phyloP scores from a whole-genome alignment of 2,888 invertebrate species.

The Pherbina coryleti region DNA sequence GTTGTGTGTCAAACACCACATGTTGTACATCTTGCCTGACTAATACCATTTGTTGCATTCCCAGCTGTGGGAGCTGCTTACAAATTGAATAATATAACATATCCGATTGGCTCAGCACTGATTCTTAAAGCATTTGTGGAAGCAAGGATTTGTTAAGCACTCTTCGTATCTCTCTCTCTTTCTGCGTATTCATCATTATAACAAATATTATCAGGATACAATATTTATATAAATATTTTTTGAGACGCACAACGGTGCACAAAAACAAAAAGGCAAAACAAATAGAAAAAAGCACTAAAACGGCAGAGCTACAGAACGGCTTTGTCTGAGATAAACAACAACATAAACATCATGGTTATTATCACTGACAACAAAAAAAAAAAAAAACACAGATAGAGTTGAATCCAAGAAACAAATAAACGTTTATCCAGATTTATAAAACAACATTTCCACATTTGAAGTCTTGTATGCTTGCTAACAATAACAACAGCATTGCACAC shows the following conservation, averaged over 20 bases:
- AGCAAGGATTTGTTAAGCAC: neutral
- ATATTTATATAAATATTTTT: too few relatives aligned
- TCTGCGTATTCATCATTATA: neutral
- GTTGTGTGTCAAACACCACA: too few relatives aligned
- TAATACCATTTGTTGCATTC: too few relatives aligned
- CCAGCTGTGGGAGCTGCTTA: neutral
- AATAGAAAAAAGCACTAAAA: too few relatives aligned
- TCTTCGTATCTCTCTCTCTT: neutral
- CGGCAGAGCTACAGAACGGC: neutral
- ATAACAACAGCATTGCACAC: neutral
- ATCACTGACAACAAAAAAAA: slow-evolving; percentile 5
- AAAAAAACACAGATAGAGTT: neutral
- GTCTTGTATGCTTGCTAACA: neutral
- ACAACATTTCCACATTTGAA: slow-evolving; percentile 8
- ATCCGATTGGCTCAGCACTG: neutral
- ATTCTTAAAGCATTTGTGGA: neutral
- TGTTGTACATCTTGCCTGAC: too few relatives aligned
- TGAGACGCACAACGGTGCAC: neutral
- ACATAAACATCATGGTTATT: slow-evolving; percentile 8
- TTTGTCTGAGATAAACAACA: neutral
- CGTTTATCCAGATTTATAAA: slow-evolving; percentile 21
- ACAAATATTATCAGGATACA: neutral
- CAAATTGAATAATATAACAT: neutral
- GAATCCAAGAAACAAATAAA: neutral
- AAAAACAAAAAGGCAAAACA: neutral